A percentile compares a stretch with the other conserved stretches of the same genome.
These are phyloP conservation scores for Alviniconcha strummeri DNA, from an alignment of 2,888 invertebrate genomes.

Conservation along the genomic window DNA sequence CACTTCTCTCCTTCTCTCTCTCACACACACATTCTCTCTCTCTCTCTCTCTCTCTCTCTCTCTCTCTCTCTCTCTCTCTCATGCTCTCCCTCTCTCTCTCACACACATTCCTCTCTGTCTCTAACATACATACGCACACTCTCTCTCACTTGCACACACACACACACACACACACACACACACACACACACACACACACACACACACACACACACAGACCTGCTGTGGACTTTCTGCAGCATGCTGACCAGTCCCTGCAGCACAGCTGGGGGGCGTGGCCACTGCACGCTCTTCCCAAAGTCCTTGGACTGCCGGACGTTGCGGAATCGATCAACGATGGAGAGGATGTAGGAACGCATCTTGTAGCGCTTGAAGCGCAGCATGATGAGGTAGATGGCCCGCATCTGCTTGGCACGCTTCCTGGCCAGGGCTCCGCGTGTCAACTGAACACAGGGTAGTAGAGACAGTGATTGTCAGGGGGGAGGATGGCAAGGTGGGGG, in stretches of 20 bases:
- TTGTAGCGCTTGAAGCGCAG: conserved; percentile 87
- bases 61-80: too few relatives aligned
- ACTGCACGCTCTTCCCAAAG: conserved; percentile 85
- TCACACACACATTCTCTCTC: too few relatives aligned
- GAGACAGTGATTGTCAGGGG: not conserved
- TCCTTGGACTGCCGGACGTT: conserved; percentile 74
- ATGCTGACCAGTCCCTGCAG: conserved; percentile 78
- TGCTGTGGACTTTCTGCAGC: conserved; percentile 67
- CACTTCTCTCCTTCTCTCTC: not conserved
- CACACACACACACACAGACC: conserved; percentile 51
- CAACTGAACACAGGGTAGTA: conserved; percentile 66
- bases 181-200: not conserved
- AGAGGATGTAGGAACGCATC: conserved; percentile 82
- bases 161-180: not conserved
- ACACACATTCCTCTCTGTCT: too few relatives aligned
- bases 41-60: not conserved
- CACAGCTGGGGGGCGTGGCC: conserved; percentile 88
- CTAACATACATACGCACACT: too few relatives aligned
- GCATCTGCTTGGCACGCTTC: conserved; percentile 87
- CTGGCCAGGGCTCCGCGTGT: conserved; percentile 90
- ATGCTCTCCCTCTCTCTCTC: not conserved
- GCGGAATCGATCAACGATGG: conserved; percentile 80
- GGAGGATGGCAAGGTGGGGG: not conserved
- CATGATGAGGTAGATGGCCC: conserved; percentile 88
- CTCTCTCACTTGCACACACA: not conserved